Evolutionary conservation across 2,888 invertebrate genomes (phyloP).

Genomic region (Punctoribates punctum): DNA sequence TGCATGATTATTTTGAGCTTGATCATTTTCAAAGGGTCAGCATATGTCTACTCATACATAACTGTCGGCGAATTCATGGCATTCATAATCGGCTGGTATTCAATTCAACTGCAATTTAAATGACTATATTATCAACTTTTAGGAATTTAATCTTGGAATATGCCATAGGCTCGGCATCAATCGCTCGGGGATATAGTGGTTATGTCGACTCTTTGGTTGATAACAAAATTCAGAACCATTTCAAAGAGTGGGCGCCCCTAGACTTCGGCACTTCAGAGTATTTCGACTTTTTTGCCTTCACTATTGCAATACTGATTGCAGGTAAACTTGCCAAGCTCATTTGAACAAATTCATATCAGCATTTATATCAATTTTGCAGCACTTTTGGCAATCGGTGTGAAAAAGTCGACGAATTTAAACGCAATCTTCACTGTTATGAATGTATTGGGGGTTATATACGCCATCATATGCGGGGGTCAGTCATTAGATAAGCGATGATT

Average conservation of each 20-base stretch:
- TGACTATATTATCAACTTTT: neutral
- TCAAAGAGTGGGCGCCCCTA: constrained; percentile 26
- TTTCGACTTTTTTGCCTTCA: constrained; percentile 47
- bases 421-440: constrained; percentile 86
- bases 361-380: constrained; percentile 56
- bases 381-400: constrained; percentile 70
- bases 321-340: constrained; percentile 60
- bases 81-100: constrained; percentile 89
- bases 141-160: constrained; percentile 50
- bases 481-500: no score
- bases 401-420: constrained; percentile 82
- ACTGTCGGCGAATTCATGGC: constrained; percentile 75
- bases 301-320: constrained; percentile 45
- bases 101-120: constrained; percentile 58
- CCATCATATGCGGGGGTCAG: constrained; percentile 68
- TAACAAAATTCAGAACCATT: constrained; percentile 45
- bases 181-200: constrained; percentile 46
- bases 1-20: constrained; percentile 65
- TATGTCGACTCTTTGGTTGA: constrained; percentile 47
- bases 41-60: constrained; percentile 40
- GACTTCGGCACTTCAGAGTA: constrained; percentile 43
- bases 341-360: no score
- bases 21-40: constrained; percentile 65
- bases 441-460: constrained; percentile 72
- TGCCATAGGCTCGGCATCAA: constrained; percentile 51